Evolutionary conservation across 2,888 invertebrate genomes (phyloP).

Genomic region (Taphrorychus bicolor): DNA sequence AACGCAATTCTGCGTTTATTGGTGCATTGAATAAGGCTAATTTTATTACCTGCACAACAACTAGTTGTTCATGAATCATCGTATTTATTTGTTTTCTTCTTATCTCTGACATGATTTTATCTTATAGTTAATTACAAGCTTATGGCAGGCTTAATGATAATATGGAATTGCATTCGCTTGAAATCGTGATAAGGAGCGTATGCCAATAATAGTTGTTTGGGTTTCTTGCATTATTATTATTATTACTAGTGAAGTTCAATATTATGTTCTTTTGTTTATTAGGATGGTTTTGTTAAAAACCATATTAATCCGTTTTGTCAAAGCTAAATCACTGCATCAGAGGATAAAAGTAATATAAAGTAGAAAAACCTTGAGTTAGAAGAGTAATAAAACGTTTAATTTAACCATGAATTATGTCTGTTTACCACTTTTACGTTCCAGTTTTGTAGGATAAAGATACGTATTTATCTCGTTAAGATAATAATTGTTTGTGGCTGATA

Average conservation of each 20-base stretch:
- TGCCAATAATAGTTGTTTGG: too few relatives aligned
- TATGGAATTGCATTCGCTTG: conserved; percentile 17
- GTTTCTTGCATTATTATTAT: too few relatives aligned
- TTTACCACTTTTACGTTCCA: background rate
- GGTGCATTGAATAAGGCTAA: too few relatives aligned
- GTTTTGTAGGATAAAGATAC: background rate
- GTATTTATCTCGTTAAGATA: background rate
- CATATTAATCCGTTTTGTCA: too few relatives aligned
- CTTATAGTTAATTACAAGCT: conserved; percentile 17
- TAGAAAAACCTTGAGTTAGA: background rate
- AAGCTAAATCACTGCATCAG: background rate
- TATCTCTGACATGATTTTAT: background rate
- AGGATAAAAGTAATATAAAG: background rate
- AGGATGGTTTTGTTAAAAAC: too few relatives aligned
- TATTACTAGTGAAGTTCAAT: too few relatives aligned
- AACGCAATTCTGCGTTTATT: too few relatives aligned
- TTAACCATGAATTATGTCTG: background rate
- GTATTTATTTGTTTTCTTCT: background rate
- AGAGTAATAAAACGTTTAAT: background rate
- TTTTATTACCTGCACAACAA: background rate
- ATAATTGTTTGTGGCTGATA: background rate
- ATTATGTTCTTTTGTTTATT: too few relatives aligned
- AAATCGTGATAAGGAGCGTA: conserved; percentile 30
- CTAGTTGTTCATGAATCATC: background rate
- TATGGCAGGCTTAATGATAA: conserved; percentile 17